Percentiles rank a stretch among this genome's conserved stretches.
Conservation (phyloP, 1,140 invertebrate species). For the Brachionus koreanus region DNA sequence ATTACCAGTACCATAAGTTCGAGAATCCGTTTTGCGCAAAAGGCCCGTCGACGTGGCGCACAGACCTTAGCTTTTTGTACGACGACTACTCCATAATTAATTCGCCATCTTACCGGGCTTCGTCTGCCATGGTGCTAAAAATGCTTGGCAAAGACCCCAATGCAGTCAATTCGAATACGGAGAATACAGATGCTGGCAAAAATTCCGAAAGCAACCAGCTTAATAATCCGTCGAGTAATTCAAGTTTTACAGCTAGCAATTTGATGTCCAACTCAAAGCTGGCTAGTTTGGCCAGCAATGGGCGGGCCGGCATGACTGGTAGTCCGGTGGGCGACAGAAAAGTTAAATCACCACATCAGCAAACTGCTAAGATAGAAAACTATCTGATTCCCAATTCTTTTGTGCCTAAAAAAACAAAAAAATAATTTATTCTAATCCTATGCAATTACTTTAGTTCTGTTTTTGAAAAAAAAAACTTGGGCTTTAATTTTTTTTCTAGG, state of each 20-base stretch:
- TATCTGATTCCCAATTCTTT: background rate
- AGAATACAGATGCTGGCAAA: background rate
- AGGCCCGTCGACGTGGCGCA: background rate
- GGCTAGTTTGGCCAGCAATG: background rate
- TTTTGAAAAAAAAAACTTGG: background rate
- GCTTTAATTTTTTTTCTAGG: background rate
- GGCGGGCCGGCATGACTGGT: background rate
- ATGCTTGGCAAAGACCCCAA: background rate
- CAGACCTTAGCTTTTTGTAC: background rate
- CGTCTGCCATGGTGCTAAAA: background rate
- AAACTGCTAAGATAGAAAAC: background rate
- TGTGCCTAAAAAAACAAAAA: background rate
- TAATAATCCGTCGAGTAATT: background rate
- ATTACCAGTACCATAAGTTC: constrained; percentile 13
- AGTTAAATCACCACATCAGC: constrained; percentile 9
- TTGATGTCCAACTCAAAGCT: background rate
- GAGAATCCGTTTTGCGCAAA: background rate
- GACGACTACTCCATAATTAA: constrained; percentile 13
- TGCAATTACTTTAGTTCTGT: too few relatives aligned
- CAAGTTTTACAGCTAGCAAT: background rate
- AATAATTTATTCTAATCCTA: background rate
- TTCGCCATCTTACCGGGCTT: constrained; percentile 22
- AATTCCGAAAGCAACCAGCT: background rate
- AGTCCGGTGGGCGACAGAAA: background rate
- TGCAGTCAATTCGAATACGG: background rate